These are phyloP conservation scores for Acanthurus tractus DNA, from an alignment of 2,797 vertebrate genomes.

Conservation along the genomic window DNA sequence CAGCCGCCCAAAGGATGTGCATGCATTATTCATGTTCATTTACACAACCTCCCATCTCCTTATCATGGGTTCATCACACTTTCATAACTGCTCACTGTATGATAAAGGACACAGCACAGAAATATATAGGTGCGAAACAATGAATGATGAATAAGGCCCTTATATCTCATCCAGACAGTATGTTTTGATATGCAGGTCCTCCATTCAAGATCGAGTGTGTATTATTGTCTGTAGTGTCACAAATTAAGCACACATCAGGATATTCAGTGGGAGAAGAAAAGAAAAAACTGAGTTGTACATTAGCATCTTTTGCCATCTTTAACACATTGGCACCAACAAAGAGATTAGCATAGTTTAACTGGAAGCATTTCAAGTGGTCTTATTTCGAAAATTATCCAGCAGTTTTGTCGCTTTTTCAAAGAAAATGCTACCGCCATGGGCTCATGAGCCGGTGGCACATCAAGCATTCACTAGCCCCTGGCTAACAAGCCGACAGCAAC, in stretches of 20 bases:
- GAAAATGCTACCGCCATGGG: slow-evolving; percentile 10
- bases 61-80: slow-evolving; percentile 58
- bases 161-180: background rate
- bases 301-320: background rate
- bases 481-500: slow-evolving; percentile 29
- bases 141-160: background rate
- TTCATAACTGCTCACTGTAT: slow-evolving; percentile 12
- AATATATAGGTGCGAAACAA: background rate
- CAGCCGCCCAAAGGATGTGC: slow-evolving; percentile 47
- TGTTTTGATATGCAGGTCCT: background rate
- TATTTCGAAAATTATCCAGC: background rate
- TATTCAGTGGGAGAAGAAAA: background rate
- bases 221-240: background rate
- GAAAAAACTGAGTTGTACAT: background rate
- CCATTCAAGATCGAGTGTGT: background rate
- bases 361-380: background rate
- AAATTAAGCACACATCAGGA: background rate
- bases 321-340: background rate
- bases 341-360: background rate
- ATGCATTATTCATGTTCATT: slow-evolving; percentile 78
- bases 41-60: slow-evolving; percentile 64
- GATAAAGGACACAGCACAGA: slow-evolving; percentile 30
- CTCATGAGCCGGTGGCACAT: slow-evolving; percentile 13
- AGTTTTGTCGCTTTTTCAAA: slow-evolving; percentile 6
- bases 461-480: slow-evolving; percentile 24